Base-by-base conservation (phyloP, 2,888 invertebrate species). In the Lithophane semibrunnea region DNA sequence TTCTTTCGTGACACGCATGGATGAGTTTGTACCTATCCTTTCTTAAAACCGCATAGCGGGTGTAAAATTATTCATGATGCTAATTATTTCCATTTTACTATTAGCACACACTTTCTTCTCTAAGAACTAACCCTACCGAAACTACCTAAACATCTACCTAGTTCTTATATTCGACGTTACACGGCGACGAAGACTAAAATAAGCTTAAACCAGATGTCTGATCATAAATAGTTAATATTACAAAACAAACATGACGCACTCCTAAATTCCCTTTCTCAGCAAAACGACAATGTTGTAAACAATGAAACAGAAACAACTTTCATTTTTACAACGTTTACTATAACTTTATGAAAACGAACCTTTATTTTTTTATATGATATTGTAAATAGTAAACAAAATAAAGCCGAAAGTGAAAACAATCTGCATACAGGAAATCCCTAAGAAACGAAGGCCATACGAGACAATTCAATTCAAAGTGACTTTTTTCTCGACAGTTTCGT, bases 341-440 rank as follows among this genome's bases (percentile, higher is more conserved):
- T 18, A 63, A 74, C 13, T 69, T 74, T 58, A 66, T 52, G 49
- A 67, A 68, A 85, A 66, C 16, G 16, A 73, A 54, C 58, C 63
- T 75, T 70, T 67, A 54, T 93, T 93, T 56, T 73, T 37, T 3
- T 37, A 37, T 93, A 93, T 91, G 90, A 89, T 88, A 89, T 88
- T 90, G 91, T 91, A 63, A 29, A 64, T 90, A 89, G 89, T 91
- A 90, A 93, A 90, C 90, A 90, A 91, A 92, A 0, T 16, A 10
- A 78, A 90, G 88, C 88, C 86, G 88, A 93, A 94, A 92, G 92
- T 92, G 91, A 88, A 91, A 89, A 87, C 85, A 90, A 94, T 95
- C 94, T 94, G 92, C 94, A 94, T 94, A 94, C 92, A 94, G 94
- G 92, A 91, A 92, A 91, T 90, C 87, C 86, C 89, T 90, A 90